These are phyloP conservation scores for Rhegmatorhina hoffmannsi DNA, from an alignment of 2,113 vertebrate genomes.

Conservation along the genomic window DNA sequence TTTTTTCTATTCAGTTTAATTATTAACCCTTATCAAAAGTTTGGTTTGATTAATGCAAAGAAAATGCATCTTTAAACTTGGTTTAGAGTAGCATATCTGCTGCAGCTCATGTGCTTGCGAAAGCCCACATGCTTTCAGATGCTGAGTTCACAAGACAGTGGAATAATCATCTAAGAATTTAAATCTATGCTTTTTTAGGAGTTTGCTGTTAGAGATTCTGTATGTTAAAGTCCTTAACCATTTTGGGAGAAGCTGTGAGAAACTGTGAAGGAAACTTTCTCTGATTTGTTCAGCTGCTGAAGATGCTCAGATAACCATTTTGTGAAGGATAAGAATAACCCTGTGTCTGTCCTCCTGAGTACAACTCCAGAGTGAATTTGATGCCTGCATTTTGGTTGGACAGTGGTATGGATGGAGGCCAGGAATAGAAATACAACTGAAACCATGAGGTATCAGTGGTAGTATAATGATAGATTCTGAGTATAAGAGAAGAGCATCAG, in stretches of 20 bases:
- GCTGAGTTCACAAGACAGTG: neutral
- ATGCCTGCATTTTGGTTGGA: neutral
- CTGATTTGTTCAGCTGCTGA: neutral
- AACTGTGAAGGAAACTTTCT: neutral
- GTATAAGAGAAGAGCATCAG: neutral
- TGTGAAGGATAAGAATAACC: neutral
- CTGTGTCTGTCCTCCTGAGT: neutral
- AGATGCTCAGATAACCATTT: neutral
- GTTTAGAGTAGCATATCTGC: neutral
- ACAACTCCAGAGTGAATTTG: neutral
- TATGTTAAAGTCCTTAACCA: neutral
- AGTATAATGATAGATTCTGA: neutral
- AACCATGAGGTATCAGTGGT: neutral
- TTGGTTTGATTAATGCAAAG: neutral
- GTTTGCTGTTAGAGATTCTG: neutral
- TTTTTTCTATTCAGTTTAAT: neutral
- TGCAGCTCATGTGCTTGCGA: neutral
- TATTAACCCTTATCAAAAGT: neutral
- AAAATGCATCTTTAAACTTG: neutral
- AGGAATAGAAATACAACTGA: neutral
- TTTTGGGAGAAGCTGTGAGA: neutral
- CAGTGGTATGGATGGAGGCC: neutral
- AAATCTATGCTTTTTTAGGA: neutral
- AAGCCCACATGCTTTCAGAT: neutral
- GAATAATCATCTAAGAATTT: neutral